A percentile compares a stretch with the other conserved stretches of the same genome.
Evolutionary conservation across 2,888 invertebrate species (phyloP).

Genomic region (Spisula solida): DNA sequence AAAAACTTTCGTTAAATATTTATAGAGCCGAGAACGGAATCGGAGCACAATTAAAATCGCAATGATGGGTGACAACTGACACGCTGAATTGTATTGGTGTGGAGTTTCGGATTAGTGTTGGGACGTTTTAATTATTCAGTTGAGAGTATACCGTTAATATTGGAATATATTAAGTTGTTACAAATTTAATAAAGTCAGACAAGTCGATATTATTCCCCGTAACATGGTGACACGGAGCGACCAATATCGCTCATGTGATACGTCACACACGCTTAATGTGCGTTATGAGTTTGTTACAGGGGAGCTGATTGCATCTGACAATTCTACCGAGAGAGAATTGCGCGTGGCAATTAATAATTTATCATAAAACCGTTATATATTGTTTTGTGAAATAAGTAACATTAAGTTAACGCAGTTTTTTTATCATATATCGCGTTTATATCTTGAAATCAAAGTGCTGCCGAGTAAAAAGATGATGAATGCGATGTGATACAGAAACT

Average conservation of each 20-base stretch:
- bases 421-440: neutral
- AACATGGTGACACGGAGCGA: neutral
- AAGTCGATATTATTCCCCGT: conserved; percentile 17
- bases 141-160: neutral
- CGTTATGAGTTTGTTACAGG: neutral
- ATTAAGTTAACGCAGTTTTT: too few relatives aligned
- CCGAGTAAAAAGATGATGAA: too few relatives aligned
- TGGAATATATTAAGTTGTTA: conserved; percentile 6
- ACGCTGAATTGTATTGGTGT: too few relatives aligned
- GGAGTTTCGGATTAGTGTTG: neutral
- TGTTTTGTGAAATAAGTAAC: too few relatives aligned
- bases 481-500: too few relatives aligned
- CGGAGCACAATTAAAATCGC: neutral
- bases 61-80: too few relatives aligned
- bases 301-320: neutral
- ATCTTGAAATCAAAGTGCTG: neutral
- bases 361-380: neutral
- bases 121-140: conserved; percentile 7
- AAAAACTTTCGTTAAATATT: neutral
- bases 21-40: neutral
- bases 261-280: neutral
- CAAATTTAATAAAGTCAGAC: conserved; percentile 12
- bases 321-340: neutral
- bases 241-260: neutral
- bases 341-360: neutral